These are phyloP conservation scores for Diploptera punctata DNA, from an alignment of 2,888 invertebrate species.

Conservation along the genomic window DNA sequence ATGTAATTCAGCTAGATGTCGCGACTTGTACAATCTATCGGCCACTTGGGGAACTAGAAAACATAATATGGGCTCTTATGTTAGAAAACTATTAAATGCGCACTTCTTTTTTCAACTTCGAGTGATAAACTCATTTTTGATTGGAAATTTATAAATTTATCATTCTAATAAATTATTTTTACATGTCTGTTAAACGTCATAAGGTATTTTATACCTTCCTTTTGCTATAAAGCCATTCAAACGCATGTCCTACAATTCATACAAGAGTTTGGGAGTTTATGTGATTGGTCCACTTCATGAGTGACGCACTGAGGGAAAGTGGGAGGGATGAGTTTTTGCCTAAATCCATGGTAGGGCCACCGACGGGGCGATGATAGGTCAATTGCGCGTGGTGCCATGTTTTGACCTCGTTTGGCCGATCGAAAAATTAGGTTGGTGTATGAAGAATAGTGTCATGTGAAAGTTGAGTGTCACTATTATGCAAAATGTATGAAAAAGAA, in stretches of 20 bases:
- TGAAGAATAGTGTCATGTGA: not conserved
- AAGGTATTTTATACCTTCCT: too few relatives aligned
- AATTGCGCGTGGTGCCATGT: conserved; percentile 30
- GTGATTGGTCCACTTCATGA: conserved; percentile 26
- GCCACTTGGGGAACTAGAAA: not conserved
- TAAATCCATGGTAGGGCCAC: conserved; percentile 7
- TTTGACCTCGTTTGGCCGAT: conserved; percentile 31
- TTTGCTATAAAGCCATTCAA: too few relatives aligned
- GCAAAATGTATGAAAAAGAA: too few relatives aligned
- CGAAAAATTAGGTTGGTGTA: conserved; percentile 6
- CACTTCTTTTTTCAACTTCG: too few relatives aligned
- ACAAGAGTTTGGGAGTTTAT: not conserved
- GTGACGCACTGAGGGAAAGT: conserved; percentile 30
- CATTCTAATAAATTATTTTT: too few relatives aligned
- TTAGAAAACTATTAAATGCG: too few relatives aligned
- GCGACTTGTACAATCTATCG: not conserved
- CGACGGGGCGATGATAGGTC: conserved; percentile 30
- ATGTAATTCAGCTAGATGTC: not conserved
- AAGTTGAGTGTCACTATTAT: too few relatives aligned
- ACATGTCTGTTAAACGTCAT: too few relatives aligned
- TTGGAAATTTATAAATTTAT: too few relatives aligned
- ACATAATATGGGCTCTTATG: too few relatives aligned
- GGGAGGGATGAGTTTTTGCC: conserved; percentile 28
- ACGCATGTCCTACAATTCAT: too few relatives aligned
- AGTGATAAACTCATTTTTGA: too few relatives aligned